Conservation (phyloP, 2,888 invertebrate genomes). For the Noctua janthina region DNA sequence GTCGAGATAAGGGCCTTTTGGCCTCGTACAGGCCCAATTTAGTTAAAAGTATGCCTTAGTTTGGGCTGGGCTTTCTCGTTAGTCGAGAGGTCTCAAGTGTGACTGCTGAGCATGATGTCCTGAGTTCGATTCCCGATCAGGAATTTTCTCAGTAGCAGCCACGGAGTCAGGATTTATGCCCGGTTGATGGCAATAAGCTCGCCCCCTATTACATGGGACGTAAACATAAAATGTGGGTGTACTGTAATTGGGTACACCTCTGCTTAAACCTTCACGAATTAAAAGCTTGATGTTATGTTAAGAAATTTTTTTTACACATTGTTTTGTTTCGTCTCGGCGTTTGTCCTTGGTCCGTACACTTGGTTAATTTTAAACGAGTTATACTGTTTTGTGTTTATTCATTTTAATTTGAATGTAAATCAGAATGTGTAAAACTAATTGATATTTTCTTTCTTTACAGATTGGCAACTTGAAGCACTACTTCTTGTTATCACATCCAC, state of each 20-base stretch:
- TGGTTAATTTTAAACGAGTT: conserved; percentile 14
- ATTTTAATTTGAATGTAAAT: conserved; percentile 5
- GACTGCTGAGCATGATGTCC: neutral
- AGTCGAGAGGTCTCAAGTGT: too few relatives aligned
- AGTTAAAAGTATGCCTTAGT: too few relatives aligned
- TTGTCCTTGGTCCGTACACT: neutral
- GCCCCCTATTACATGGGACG: too few relatives aligned
- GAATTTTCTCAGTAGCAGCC: too few relatives aligned
- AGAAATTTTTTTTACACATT: neutral
- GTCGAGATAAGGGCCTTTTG: too few relatives aligned
- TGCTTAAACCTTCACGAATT: neutral
- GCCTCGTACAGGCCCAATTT: too few relatives aligned
- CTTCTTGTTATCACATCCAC: conserved; percentile 85
- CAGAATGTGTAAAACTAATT: neutral
- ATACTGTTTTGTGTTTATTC: neutral
- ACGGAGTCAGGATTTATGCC: too few relatives aligned
- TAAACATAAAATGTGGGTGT: neutral
- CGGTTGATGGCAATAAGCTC: too few relatives aligned
- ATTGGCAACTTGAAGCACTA: conserved; percentile 86
- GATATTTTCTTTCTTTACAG: conserved; percentile 76
- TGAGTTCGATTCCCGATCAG: neutral
- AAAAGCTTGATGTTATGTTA: neutral
- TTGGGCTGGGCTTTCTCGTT: too few relatives aligned
- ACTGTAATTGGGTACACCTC: neutral
- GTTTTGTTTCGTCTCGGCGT: neutral